phyloP scores from a whole-genome alignment of 2,888 invertebrate species.

The Dilophus febrilis region DNA sequence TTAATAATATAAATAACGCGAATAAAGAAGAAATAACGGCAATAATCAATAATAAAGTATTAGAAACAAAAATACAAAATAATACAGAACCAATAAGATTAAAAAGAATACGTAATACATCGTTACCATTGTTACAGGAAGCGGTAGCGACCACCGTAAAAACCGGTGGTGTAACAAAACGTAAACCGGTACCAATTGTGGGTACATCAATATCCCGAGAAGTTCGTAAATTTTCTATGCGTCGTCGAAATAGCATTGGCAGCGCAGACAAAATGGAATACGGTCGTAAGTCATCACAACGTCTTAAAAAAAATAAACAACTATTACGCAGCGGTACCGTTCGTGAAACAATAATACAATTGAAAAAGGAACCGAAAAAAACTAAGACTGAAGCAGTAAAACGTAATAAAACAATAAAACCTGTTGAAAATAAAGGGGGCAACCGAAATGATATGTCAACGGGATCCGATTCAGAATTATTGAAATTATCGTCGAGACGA shows the following conservation, averaged over 20 bases:
- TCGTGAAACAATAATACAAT: neutral
- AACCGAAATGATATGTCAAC: neutral
- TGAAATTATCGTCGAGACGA: neutral
- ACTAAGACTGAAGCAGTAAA: neutral
- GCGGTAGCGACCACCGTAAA: neutral
- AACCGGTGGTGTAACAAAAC: neutral
- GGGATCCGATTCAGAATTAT: slow-evolving; percentile 6
- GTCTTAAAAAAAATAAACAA: slow-evolving; percentile 1
- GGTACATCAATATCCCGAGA: neutral
- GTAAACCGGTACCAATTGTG: neutral
- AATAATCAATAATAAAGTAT: slow-evolving; percentile 8
- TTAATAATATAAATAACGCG: too few relatives aligned
- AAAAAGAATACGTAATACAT: too few relatives aligned
- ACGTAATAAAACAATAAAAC: neutral
- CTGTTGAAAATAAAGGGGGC: neutral
- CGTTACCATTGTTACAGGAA: too few relatives aligned
- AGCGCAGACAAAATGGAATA: neutral
- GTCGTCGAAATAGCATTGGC: slow-evolving; percentile 4
- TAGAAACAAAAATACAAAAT: neutral
- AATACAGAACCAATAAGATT: neutral
- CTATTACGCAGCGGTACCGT: neutral
- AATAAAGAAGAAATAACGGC: neutral
- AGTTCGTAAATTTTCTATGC: neutral
- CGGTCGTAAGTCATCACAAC: slow-evolving; percentile 1
- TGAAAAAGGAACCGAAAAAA: neutral